These are phyloP conservation scores for Pantherophis alleghaniensis DNA, from an alignment of 2,797 vertebrate species.

Conservation along the genomic window DNA sequence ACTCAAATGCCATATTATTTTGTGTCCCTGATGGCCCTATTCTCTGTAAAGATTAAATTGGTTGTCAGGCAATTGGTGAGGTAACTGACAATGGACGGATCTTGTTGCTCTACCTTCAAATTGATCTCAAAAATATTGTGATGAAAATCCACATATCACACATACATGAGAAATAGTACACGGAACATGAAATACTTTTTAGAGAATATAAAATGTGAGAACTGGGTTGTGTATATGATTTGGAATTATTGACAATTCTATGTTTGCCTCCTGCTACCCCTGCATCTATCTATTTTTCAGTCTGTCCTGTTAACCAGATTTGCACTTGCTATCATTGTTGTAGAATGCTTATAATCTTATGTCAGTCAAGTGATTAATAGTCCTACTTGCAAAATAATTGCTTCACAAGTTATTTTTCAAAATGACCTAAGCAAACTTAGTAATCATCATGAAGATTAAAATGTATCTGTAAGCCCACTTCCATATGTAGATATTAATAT, in stretches of 20 bases:
- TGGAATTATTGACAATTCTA: neutral
- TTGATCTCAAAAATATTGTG: neutral
- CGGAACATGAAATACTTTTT: neutral
- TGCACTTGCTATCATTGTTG: neutral
- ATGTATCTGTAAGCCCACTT: conserved; percentile 34
- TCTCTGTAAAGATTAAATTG: neutral
- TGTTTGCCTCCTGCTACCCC: neutral
- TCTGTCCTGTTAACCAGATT: neutral
- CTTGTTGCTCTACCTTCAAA: neutral
- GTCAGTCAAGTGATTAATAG: conserved; percentile 3
- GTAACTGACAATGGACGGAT: neutral
- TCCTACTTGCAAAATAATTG: neutral
- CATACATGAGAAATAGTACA: neutral
- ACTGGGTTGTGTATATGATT: neutral
- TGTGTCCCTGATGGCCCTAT: neutral
- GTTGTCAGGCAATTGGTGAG: neutral
- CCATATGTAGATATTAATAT: neutral
- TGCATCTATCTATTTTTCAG: neutral
- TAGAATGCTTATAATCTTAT: neutral
- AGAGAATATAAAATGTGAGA: neutral
- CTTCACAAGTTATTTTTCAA: neutral
- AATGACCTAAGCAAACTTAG: conserved; percentile 5
- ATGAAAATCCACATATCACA: neutral
- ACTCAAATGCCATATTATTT: neutral
- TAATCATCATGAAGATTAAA: conserved; percentile 39